Evolutionary conservation across 2,113 vertebrate genomes (phyloP).

Genomic region (Elgaria multicarinata): DNA sequence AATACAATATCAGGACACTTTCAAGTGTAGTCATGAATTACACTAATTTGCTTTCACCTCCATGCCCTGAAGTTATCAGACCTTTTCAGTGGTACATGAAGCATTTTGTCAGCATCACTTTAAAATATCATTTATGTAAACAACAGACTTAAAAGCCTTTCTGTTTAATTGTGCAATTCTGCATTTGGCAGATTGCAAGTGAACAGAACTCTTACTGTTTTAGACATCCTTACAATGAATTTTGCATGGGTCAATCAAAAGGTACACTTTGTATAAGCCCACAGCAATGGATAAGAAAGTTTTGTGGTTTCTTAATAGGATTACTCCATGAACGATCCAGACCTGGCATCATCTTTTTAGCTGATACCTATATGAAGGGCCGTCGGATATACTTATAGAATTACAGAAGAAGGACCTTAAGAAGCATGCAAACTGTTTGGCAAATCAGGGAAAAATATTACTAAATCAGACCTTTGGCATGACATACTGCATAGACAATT

Average conservation of each 20-base stretch:
- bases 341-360: background rate
- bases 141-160: slow-evolving; percentile 9
- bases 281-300: background rate
- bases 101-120: background rate
- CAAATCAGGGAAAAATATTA: background rate
- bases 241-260: background rate
- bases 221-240: background rate
- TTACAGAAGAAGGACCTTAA: background rate
- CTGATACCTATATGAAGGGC: background rate
- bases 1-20: slow-evolving; percentile 27
- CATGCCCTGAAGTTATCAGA: slow-evolving; percentile 5
- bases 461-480: background rate
- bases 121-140: slow-evolving; percentile 16
- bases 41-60: slow-evolving; percentile 23
- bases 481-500: background rate
- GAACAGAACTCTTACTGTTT: background rate
- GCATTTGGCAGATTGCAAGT: background rate
- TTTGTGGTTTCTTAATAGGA: background rate
- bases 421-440: background rate
- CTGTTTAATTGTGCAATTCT: background rate
- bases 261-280: background rate
- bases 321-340: background rate
- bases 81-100: background rate
- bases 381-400: background rate
- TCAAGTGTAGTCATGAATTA: slow-evolving; percentile 32